Conservation (phyloP, 2,113 vertebrate species). For the Ginglymostoma cirratum region DNA sequence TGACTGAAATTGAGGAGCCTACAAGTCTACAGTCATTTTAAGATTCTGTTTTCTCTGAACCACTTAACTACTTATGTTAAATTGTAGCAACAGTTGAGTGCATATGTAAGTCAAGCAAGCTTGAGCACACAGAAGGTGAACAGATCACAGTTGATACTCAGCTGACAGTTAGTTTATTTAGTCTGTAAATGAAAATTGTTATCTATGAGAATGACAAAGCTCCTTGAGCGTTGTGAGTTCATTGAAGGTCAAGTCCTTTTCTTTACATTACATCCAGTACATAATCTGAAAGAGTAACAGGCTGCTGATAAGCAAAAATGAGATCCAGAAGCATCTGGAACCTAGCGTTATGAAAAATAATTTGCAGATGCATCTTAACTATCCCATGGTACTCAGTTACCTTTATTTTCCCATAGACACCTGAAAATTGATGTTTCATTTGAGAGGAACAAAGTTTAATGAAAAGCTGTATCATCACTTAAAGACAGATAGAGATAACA, state of each 20-base stretch:
- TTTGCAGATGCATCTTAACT: not conserved
- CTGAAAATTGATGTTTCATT: not conserved
- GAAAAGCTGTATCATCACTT: not conserved
- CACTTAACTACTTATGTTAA: no score
- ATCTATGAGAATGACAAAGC: not conserved
- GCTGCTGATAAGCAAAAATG: not conserved
- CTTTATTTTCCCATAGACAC: not conserved
- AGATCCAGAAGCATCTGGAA: not conserved
- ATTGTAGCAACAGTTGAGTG: not conserved
- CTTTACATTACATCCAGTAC: not conserved
- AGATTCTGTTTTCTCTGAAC: not conserved
- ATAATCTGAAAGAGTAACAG: not conserved
- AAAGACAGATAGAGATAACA: not conserved
- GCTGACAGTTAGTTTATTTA: not conserved
- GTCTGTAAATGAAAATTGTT: not conserved
- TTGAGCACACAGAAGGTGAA: not conserved
- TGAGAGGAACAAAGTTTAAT: not conserved
- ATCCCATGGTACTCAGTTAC: not conserved
- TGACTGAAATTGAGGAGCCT: not conserved
- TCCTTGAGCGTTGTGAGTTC: not conserved
- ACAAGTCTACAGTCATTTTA: not conserved
- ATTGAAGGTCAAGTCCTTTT: not conserved
- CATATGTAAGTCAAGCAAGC: not conserved
- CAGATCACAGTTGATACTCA: not conserved
- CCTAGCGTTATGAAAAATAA: not conserved